Conservation (phyloP, 2,888 invertebrate genomes). For the Ennomos erosarius region DNA sequence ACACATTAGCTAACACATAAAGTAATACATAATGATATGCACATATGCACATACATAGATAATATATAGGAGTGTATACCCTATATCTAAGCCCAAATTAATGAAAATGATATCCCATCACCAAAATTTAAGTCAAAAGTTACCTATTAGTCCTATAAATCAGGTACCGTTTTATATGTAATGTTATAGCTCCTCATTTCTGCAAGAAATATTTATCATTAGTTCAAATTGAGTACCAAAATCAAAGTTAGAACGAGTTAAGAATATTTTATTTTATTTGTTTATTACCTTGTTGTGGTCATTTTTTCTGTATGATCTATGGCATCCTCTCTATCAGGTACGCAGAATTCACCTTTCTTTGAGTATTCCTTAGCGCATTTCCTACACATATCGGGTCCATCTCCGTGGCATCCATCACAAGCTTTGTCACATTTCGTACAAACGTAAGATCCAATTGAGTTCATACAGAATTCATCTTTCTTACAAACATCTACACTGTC, state of each 20-base stretch:
- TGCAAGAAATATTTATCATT: conserved; percentile 60
- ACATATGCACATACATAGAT: neutral
- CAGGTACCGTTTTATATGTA: conserved; percentile 39
- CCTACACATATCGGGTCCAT: conserved; percentile 96
- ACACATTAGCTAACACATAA: neutral
- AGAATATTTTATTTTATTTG: neutral
- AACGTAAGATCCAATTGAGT: conserved; percentile 92
- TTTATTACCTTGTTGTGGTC: conserved; percentile 66
- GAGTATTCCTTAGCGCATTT: conserved; percentile 91
- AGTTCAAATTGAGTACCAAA: conserved; percentile 11
- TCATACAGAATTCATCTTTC: conserved; percentile 93
- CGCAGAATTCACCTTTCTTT: conserved; percentile 90
- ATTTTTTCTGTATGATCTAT: conserved; percentile 62
- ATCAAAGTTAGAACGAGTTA: conserved; percentile 19
- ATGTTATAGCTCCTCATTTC: conserved; percentile 73
- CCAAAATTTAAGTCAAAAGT: conserved; percentile 54
- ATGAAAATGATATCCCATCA: conserved; percentile 48
- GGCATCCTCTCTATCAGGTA: conserved; percentile 85
- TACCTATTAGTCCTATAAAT: conserved; percentile 59
- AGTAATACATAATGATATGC: no score
- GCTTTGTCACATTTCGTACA: conserved; percentile 94
- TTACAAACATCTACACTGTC: conserved; percentile 82
- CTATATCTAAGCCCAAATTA: neutral
- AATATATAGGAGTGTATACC: neutral
- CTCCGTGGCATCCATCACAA: conserved; percentile 93